Evolutionary conservation across 2,113 vertebrate species (phyloP).

Genomic region (Callipepla squamata): DNA sequence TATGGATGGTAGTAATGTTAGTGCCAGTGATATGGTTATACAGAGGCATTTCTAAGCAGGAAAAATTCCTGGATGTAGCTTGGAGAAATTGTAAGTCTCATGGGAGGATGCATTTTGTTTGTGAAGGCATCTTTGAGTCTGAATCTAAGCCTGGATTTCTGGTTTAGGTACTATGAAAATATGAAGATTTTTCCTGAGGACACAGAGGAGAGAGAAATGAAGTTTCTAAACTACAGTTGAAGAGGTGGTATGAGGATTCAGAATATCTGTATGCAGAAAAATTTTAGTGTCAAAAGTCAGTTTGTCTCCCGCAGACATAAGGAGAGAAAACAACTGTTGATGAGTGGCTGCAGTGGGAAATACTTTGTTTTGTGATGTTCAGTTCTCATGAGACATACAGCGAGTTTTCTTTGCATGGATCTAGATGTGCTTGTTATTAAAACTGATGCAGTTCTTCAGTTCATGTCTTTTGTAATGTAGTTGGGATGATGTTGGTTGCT

Average conservation of each 20-base stretch:
- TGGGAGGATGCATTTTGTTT: neutral
- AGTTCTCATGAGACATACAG: fast-evolving
- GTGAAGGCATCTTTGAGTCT: neutral
- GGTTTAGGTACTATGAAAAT: neutral
- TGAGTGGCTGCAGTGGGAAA: neutral
- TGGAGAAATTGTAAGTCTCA: neutral
- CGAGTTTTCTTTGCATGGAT: neutral
- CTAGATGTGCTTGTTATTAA: neutral
- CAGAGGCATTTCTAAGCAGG: neutral
- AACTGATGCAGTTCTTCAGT: neutral
- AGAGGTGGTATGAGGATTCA: neutral
- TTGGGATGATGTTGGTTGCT: neutral
- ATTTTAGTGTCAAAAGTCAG: neutral
- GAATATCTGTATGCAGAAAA: neutral
- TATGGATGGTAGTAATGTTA: neutral
- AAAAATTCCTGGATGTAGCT: neutral
- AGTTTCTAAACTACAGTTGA: neutral
- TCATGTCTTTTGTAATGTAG: neutral
- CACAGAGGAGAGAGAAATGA: neutral
- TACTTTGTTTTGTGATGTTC: neutral
- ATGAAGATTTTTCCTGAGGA: neutral
- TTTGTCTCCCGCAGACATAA: fast-evolving
- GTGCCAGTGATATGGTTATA: neutral
- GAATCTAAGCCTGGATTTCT: fast-evolving
- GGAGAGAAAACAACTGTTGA: neutral